Base-by-base conservation (phyloP, 2,113 vertebrate genomes). In the Nibea albiflora region DNA sequence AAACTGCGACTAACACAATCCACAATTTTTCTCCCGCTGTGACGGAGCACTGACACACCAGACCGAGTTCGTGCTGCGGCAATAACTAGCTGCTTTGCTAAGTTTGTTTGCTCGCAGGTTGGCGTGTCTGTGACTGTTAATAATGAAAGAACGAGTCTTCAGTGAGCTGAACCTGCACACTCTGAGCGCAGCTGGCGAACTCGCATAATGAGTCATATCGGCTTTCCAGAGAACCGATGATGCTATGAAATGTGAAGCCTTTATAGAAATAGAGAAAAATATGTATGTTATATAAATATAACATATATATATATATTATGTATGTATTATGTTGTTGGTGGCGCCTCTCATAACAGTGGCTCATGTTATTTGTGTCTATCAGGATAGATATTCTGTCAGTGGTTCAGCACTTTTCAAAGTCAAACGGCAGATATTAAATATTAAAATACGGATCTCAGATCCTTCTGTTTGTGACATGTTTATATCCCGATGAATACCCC, bases 341-440 rank as follows among this genome's bases (percentile, higher is more conserved):
- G 5, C 49, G 5, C 9, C 15, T 28, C 19, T 58, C n/a, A 52
- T 24, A 9, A 57, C 20, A 57, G 56, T 61, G 11, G 2, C 19
- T 39, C 19, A 11, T 57, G 50, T 73, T 80, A 56, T 74, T 65
- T 58, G 49, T n/a, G 7, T 54, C n/a, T n/a, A 7, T 49, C n/a
- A 15, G 46, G 31, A 2, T 42, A 11, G 12, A 80, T 66, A 17
- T 74, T 39, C 26, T 46, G 17, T 50, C 39, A 35, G 56, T 17
- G 16, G 3, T 49, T 70, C 56, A 73, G 5, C 20, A 16, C 57
- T 26, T 65, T 50, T 47, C 20, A 69, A 31, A 46, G 60, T 72
- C 49, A 78, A 67, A 70, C 65, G 46, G 39, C 24, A 26, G 20
- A 82, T 62, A 73, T 71, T 24, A 74, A 39, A 77, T 58, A 80